These are phyloP conservation scores for Tragulus kanchil DNA, from an alignment of 2,113 vertebrate genomes.

Conservation along the genomic window DNA sequence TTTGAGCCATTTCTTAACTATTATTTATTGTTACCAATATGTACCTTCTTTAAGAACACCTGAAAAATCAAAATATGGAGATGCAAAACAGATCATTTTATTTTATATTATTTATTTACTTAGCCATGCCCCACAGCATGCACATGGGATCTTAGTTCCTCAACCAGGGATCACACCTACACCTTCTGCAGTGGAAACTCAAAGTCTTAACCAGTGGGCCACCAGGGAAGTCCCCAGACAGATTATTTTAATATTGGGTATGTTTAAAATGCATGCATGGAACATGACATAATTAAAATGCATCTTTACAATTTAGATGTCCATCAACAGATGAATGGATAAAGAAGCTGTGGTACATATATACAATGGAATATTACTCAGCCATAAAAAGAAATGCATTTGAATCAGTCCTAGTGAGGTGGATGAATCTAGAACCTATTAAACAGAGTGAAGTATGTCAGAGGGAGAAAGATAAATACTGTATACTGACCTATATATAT, in stretches of 20 bases:
- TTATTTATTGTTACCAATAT: constrained; percentile 1
- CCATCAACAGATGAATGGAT: no score
- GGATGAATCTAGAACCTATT: no score
- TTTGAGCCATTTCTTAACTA: not conserved
- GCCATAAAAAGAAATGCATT: no score
- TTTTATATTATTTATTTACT: not conserved
- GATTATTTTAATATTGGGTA: not conserved
- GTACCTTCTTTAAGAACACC: not conserved
- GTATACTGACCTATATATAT: no score
- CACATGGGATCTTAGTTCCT: not conserved
- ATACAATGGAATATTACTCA: no score
- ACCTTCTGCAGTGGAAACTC: not conserved
- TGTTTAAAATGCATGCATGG: not conserved
- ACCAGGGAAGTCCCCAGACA: not conserved
- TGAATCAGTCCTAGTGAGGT: no score
- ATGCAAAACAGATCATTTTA: not conserved
- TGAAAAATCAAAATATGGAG: not conserved
- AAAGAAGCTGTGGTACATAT: no score
- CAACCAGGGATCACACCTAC: not conserved
- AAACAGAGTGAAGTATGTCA: no score
- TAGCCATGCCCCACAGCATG: not conserved
- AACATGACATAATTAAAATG: not conserved
- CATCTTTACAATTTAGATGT: no score
- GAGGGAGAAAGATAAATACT: no score
- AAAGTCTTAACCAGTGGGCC: not conserved